Evolutionary conservation across 1,140 invertebrate genomes (phyloP), one percentile per base, ranked within the genome.

Genomic region (Ceratosolen fusciceps): DNA sequence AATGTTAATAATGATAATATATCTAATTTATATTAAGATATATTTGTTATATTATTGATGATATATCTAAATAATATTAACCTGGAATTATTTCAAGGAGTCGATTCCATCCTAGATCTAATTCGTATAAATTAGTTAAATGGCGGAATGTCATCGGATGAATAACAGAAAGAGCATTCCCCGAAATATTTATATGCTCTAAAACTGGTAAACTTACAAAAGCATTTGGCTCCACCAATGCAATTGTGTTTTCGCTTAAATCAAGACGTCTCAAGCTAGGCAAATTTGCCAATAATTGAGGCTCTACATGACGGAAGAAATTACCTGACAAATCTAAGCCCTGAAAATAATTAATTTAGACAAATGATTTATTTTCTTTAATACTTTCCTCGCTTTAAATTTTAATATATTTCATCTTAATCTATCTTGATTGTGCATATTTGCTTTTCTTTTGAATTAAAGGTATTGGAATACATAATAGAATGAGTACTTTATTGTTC

Each of bases 321-420:
- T 97, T 97, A 54, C 91, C 90, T 0, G 95, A 94, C 39, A 97
- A 87, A 90, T 97, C 96, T 62, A 98, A 88, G 0, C 95, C 91
- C 90, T 92, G 83, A 68, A 65, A 74, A 60, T 58, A 26, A 37
- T 54, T 68, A 24, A 75, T 62, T 43, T 19, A n/a, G n/a, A n/a
- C 29, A 14, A 70, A 49, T 14, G n/a, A 52, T 21, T 1, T 2
- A 70, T 52, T 70, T 76, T 34, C 31, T 29, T 34, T 62, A 8
- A 34, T 10, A 58, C 8, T 8, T 26, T 7, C 24, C 2, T 9
- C 9, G 24, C 52, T 54, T n/a, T 54, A n/a, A 4, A n/a, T 54
- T 58, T 58, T n/a, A n/a, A n/a, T n/a, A n/a, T n/a, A n/a, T n/a
- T n/a, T n/a, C n/a, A n/a, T n/a, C n/a, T n/a, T n/a, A n/a, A n/a